Percentiles rank a stretch among this genome's conserved stretches.
Conservation (phyloP, 2,888 invertebrate species). For the Chrysomela aeneicollis region DNA sequence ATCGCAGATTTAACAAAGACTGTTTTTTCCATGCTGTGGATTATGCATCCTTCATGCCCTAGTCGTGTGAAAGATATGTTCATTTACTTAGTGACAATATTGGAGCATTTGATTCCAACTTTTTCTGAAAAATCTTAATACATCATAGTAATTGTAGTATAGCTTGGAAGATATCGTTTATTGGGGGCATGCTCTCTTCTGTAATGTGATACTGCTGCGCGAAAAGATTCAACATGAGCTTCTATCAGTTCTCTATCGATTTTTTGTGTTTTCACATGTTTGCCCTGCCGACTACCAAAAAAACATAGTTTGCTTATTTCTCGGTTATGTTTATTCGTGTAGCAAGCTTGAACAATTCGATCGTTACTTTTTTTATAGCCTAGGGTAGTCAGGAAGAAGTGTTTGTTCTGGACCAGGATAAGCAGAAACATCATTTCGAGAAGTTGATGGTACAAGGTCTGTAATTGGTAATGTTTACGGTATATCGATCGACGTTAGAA, state of each 20-base stretch:
- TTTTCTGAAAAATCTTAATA: background rate
- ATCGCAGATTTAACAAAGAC: background rate
- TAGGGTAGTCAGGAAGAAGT: slow-evolving; percentile 8
- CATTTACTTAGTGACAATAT: background rate
- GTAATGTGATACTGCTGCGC: background rate
- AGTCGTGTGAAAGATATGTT: background rate
- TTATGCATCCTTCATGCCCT: background rate
- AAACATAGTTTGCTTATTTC: slow-evolving; percentile 6
- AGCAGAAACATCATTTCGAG: too few species aligned
- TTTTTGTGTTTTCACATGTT: slow-evolving; percentile 10
- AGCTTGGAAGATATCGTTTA: background rate
- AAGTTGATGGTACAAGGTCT: too few species aligned
- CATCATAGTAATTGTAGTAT: background rate
- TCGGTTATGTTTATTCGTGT: slow-evolving; percentile 5
- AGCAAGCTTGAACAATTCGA: slow-evolving; percentile 11
- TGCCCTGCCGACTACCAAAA: slow-evolving; percentile 8
- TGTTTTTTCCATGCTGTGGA: background rate
- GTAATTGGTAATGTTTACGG: too few species aligned
- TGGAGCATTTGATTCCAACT: background rate
- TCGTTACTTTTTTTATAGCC: slow-evolving; percentile 14
- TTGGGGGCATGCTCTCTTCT: slow-evolving; percentile 4
- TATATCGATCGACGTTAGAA: too few species aligned
- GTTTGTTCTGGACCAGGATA: too few species aligned
- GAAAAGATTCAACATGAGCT: background rate
- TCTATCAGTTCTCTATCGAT: slow-evolving; percentile 8